Percentiles rank a stretch among this genome's conserved stretches.
phyloP scores from a whole-genome alignment of 2,113 vertebrate species.

The Columba livia region DNA sequence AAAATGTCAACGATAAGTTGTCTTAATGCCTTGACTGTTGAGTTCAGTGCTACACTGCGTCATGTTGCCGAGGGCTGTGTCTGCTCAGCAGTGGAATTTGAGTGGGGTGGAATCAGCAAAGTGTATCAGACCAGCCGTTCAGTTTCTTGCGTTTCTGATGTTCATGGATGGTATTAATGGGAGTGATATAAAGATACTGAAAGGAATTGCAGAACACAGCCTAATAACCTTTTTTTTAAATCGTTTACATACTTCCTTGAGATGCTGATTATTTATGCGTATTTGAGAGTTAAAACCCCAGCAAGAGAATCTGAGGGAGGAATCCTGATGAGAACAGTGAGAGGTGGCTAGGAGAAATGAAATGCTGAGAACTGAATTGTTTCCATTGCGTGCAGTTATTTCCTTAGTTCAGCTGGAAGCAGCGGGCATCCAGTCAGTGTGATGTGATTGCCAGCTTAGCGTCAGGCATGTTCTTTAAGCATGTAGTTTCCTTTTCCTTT shows the following conservation, averaged over 20 bases:
- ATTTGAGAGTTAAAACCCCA: conserved; percentile 7
- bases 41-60: background rate
- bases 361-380: background rate
- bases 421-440: conserved; percentile 51
- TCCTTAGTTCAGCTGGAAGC: conserved; percentile 38
- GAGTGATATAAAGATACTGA: background rate
- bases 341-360: conserved; percentile 22
- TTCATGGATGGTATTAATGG: background rate
- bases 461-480: background rate
- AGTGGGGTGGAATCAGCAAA: conserved; percentile 7
- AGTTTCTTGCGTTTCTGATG: background rate
- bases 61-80: background rate
- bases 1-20: conserved; percentile 10
- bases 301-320: conserved; percentile 39
- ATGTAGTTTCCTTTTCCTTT: background rate
- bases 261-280: background rate
- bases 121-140: background rate
- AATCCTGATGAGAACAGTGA: conserved; percentile 53
- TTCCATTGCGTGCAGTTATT: background rate
- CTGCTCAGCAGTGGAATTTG: conserved; percentile 31
- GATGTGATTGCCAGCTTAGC: conserved; percentile 44
- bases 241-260: background rate
- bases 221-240: background rate
- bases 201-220: background rate
- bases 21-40: background rate